phyloP scores from a whole-genome alignment of 2,797 vertebrate species.

The Poecilia gillii region DNA sequence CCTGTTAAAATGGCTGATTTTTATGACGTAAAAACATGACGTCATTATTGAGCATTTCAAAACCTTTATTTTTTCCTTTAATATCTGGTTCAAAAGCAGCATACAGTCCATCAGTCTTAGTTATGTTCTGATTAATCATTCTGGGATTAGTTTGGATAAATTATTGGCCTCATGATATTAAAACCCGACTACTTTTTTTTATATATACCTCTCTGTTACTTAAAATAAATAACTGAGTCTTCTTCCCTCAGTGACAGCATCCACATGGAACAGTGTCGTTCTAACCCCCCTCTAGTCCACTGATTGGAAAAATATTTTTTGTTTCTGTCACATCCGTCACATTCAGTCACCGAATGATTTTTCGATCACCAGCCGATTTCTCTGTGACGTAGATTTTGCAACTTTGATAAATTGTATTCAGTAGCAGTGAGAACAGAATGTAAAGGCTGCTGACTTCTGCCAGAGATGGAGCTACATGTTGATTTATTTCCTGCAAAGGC shows the following conservation, averaged over 20 bases:
- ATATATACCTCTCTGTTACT: neutral
- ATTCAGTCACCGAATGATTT: neutral
- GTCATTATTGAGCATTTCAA: neutral
- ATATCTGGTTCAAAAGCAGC: neutral
- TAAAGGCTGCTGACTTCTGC: neutral
- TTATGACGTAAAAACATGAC: neutral
- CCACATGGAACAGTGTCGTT: neutral
- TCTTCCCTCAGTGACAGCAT: neutral
- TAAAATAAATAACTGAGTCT: neutral
- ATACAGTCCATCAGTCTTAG: neutral
- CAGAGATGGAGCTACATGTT: neutral
- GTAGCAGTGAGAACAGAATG: neutral
- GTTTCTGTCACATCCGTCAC: neutral
- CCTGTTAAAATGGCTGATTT: neutral
- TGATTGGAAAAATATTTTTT: neutral
- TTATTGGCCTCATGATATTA: neutral
- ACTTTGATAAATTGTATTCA: neutral
- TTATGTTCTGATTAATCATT: neutral
- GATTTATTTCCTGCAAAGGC: slow-evolving; percentile 12
- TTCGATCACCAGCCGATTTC: neutral
- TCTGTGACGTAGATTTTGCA: neutral
- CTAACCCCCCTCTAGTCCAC: no score
- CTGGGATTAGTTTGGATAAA: neutral
- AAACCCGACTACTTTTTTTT: neutral
- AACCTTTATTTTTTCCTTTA: neutral